Evolutionary conservation across 2,888 invertebrate genomes (phyloP).

Genomic region (Yponomeuta plumbellus): DNA sequence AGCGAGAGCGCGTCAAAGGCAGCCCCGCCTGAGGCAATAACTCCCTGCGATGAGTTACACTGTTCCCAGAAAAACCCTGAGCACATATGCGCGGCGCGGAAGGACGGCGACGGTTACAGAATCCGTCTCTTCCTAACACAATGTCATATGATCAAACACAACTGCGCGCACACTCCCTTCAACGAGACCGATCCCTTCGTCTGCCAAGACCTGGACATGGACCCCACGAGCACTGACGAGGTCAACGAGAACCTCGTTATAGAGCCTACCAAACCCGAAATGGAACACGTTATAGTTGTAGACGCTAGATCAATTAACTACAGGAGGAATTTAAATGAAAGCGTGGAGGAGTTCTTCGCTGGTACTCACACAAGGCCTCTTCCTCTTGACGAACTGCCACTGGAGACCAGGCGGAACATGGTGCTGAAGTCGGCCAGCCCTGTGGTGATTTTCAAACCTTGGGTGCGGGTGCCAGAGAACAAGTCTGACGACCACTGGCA

Average conservation of each 20-base stretch:
- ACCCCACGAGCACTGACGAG: not conserved
- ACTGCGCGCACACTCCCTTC: conserved; percentile 43
- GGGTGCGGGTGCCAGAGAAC: conserved; percentile 40
- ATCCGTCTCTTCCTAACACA: conserved; percentile 43
- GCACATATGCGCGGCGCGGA: conserved; percentile 42
- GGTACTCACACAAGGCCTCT: conserved; percentile 51
- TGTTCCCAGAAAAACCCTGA: not conserved
- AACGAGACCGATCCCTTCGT: conserved; percentile 39
- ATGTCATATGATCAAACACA: conserved; percentile 44
- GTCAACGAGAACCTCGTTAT: not conserved
- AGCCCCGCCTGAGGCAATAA: not conserved
- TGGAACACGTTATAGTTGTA: conserved; percentile 39
- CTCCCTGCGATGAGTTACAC: not conserved
- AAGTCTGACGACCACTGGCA: conserved; percentile 39
- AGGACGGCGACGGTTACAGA: conserved; percentile 45
- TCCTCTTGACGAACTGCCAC: conserved; percentile 36
- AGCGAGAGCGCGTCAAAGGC: not conserved
- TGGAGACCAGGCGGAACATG: conserved; percentile 21
- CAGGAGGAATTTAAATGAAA: conserved; percentile 43
- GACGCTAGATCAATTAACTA: conserved; percentile 38
- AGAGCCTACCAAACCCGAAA: not conserved
- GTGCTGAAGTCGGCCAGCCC: conserved; percentile 37
- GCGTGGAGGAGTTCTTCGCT: conserved; percentile 53
- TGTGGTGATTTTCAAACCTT: conserved; percentile 45
- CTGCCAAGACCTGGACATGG: conserved; percentile 28